These are phyloP conservation scores for Bombus confusus DNA, from an alignment of 1,140 invertebrate genomes.

Conservation along the genomic window DNA sequence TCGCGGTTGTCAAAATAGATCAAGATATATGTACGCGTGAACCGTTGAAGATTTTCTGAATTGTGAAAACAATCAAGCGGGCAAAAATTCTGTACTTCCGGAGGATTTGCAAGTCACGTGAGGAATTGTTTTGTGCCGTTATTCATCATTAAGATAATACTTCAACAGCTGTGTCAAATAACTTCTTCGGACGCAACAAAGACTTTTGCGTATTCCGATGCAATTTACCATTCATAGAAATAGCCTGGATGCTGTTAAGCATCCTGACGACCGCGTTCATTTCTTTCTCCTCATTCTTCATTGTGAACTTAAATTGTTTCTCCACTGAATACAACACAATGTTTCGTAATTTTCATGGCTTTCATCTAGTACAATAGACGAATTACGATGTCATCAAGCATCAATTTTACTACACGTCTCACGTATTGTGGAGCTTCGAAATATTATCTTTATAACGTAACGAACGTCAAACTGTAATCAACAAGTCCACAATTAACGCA, in stretches of 20 bases:
- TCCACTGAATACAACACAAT: constrained; percentile 1
- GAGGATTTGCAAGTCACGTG: constrained; percentile 47
- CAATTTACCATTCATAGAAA: constrained; percentile 48
- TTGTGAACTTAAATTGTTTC: constrained; percentile 29
- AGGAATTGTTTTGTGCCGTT: constrained; percentile 59
- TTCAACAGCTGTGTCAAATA: constrained; percentile 46
- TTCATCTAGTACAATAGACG: constrained; percentile 30
- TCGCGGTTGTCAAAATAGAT: neutral
- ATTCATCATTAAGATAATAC: constrained; percentile 60
- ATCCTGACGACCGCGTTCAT: neutral
- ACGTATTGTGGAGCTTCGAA: neutral
- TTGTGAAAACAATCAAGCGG: constrained; percentile 7
- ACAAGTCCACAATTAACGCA: neutral
- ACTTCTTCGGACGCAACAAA: constrained; percentile 32
- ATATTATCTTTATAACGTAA: neutral
- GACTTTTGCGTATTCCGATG: constrained; percentile 28
- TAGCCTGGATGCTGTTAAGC: constrained; percentile 26
- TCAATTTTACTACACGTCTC: too few species aligned
- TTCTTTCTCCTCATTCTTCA: constrained; percentile 31
- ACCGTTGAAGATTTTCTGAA: neutral
- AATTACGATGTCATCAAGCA: constrained; percentile 46
- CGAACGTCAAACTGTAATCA: neutral
- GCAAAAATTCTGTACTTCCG: constrained; percentile 13
- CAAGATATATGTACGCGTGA: neutral
- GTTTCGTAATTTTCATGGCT: constrained; percentile 34